Evolutionary conservation across 30 jellyfish, hydroid and myxozoan species (phyloP).

Genomic region (Chironex yamaguchii): DNA sequence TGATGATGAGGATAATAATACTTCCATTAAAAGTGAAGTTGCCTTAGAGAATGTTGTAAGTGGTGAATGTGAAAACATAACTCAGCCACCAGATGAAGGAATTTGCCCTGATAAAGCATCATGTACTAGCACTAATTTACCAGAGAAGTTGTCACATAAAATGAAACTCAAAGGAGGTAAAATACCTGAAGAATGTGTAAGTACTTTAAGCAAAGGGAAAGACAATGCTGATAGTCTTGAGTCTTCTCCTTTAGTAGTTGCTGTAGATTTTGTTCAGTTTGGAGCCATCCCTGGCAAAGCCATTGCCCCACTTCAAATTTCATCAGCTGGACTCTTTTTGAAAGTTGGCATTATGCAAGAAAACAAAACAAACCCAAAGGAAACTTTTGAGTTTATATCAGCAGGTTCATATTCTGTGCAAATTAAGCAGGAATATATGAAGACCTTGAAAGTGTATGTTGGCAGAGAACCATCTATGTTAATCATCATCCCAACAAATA

Average conservation of each 20-base stretch:
- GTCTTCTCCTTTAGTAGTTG: slow-evolving; percentile 1
- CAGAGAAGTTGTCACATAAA: slow-evolving; percentile 48
- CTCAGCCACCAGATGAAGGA: background rate
- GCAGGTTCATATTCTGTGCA: slow-evolving; percentile 75
- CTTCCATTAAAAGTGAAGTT: background rate
- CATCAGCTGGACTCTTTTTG: slow-evolving; percentile 22
- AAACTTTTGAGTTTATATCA: slow-evolving; percentile 51
- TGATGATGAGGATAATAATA: slow-evolving; percentile 72
- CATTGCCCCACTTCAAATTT: slow-evolving; percentile 33
- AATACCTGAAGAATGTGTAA: background rate
- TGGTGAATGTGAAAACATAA: background rate
- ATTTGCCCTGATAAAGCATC: background rate
- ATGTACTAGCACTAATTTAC: slow-evolving; percentile 5
- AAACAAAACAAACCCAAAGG: background rate
- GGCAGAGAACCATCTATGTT: slow-evolving; percentile 37
- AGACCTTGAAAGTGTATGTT: slow-evolving; percentile 23
- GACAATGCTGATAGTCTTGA: background rate
- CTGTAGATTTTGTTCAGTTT: slow-evolving; percentile 43
- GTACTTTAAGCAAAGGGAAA: background rate
- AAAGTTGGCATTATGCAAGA: background rate
- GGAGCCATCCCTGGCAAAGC: slow-evolving; percentile 61
- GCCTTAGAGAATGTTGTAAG: background rate
- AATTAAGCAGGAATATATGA: slow-evolving; percentile 57
- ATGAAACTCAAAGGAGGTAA: slow-evolving; percentile 82
- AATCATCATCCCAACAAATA: slow-evolving; percentile 45